These are phyloP conservation scores for Oncopodura yosiiana DNA, from an alignment of 1,140 invertebrate species.

Conservation along the genomic window DNA sequence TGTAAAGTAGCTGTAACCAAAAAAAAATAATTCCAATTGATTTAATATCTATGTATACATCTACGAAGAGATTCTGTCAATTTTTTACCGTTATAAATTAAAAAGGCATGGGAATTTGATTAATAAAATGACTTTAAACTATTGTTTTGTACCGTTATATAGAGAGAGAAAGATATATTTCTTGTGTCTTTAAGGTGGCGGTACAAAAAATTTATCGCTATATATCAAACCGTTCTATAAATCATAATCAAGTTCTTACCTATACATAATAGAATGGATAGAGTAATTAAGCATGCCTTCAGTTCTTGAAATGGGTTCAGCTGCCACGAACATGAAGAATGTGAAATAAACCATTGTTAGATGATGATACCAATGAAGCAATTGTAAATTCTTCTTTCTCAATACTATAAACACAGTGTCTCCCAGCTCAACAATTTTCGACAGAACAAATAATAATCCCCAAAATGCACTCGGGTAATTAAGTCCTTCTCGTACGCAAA, in stretches of 20 bases:
- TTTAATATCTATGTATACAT: too few relatives aligned
- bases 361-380: slow-evolving; percentile 3
- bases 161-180: too few relatives aligned
- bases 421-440: slow-evolving; percentile 1
- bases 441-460: not conserved
- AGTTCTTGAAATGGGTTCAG: not conserved
- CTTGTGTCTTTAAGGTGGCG: too few relatives aligned
- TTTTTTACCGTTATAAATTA: too few relatives aligned
- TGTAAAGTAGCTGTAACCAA: too few relatives aligned
- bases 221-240: too few relatives aligned
- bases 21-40: too few relatives aligned
- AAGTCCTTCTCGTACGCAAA: not conserved
- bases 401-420: slow-evolving; percentile 1
- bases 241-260: too few relatives aligned
- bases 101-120: too few relatives aligned
- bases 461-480: slow-evolving; percentile 5
- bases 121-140: not conserved
- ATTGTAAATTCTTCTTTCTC: not conserved
- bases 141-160: not conserved
- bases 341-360: not conserved
- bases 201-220: too few relatives aligned
- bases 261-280: slow-evolving; percentile 3
- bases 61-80: too few relatives aligned
- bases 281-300: not conserved
- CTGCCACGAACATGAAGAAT: not conserved